Evolutionary conservation across 2,113 vertebrate species (phyloP).

Genomic region (Halcyon senegalensis): DNA sequence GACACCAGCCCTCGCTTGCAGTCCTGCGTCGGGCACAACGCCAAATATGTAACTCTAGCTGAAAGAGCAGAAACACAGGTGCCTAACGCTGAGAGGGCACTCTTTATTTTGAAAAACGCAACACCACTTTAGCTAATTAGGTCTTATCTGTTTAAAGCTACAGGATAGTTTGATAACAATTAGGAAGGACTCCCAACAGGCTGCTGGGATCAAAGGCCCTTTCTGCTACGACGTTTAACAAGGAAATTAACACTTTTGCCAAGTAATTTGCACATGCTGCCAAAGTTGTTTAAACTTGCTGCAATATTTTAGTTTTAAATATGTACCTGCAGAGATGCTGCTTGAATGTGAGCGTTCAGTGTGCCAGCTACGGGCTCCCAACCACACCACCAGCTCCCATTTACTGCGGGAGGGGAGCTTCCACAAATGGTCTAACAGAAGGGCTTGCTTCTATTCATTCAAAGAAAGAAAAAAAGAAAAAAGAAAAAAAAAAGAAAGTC

Average conservation of each 20-base stretch:
- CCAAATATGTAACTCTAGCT: conserved; percentile 37
- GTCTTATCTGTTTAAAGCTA: conserved; percentile 64
- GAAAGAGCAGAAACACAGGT: conserved; percentile 58
- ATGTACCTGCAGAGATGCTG: conserved; percentile 47
- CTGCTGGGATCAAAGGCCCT: conserved; percentile 65
- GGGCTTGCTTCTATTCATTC: neutral
- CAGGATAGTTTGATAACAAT: conserved; percentile 70
- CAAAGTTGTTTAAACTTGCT: conserved; percentile 64
- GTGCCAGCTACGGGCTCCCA: neutral
- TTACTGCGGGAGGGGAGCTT: neutral
- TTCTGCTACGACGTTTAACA: conserved; percentile 62
- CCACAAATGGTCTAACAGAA: neutral
- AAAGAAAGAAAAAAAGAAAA: neutral
- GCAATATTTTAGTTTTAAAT: conserved; percentile 64
- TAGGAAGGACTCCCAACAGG: conserved; percentile 66
- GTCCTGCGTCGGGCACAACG: neutral
- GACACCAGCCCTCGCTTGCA: neutral
- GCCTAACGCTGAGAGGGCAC: conserved; percentile 46
- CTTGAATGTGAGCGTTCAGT: neutral
- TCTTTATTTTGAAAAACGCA: conserved; percentile 50
- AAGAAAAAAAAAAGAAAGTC: too few species aligned
- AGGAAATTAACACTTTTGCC: conserved; percentile 69
- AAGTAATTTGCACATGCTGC: conserved; percentile 64
- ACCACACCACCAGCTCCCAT: neutral
- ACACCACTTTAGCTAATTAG: conserved; percentile 66